These are phyloP conservation scores for Arvicanthis niloticus DNA, from an alignment of 2,113 vertebrate genomes.

Conservation along the genomic window DNA sequence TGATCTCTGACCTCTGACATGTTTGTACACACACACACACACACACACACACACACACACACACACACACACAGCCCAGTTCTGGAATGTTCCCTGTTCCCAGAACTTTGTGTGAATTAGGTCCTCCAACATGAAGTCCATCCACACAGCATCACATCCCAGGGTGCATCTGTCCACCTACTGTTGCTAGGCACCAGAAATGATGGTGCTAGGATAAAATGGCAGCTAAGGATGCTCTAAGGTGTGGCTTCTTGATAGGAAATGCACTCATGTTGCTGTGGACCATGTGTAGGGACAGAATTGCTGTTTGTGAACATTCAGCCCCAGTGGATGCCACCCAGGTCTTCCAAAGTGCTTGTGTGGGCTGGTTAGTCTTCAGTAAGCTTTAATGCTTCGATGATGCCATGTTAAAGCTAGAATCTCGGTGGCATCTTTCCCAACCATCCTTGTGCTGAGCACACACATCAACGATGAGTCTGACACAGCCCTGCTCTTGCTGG, in stretches of 20 bases:
- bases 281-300: not conserved
- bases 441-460: not conserved
- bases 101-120: not conserved
- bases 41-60: not conserved
- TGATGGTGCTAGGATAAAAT: not conserved
- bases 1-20: not conserved
- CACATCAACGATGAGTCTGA: not conserved
- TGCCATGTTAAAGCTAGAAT: not conserved
- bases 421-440: not conserved
- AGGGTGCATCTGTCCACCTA: not conserved
- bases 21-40: not conserved
- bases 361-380: not conserved
- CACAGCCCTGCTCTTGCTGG: not conserved
- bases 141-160: not conserved
- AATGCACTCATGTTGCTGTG: not conserved
- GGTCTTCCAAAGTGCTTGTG: not conserved
- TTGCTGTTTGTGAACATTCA: not conserved
- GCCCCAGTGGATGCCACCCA: not conserved
- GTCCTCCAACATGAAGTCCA: not conserved
- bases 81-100: not conserved
- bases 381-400: rapidly evolving
- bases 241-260: not conserved
- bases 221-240: not conserved
- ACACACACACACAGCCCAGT: too few species aligned
- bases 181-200: not conserved